Evolutionary conservation across 2,113 vertebrate species (phyloP).

Genomic region (Saguinus midas): DNA sequence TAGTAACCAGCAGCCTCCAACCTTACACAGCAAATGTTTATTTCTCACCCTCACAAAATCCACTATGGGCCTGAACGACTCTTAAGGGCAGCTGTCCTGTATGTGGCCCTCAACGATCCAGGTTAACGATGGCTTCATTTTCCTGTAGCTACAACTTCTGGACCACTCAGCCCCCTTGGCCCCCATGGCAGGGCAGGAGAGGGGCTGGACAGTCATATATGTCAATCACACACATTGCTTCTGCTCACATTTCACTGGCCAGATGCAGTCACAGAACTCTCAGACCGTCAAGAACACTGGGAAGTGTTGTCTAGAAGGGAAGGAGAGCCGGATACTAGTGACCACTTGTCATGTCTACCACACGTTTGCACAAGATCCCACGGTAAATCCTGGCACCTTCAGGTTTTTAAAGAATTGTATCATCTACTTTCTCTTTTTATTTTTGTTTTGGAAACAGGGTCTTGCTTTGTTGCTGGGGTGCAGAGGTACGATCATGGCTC

Average conservation of each 20-base stretch:
- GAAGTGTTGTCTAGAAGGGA: background rate
- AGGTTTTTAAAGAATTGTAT: background rate
- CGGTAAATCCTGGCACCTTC: background rate
- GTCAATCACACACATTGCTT: background rate
- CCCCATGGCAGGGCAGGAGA: background rate
- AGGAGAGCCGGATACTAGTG: background rate
- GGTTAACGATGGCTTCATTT: background rate
- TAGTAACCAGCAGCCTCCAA: background rate
- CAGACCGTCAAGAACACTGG: background rate
- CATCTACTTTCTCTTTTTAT: too few species aligned
- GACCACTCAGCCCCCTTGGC: background rate
- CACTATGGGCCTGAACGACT: background rate
- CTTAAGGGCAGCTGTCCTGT: background rate
- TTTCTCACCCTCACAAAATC: background rate
- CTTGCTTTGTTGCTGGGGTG: too few species aligned
- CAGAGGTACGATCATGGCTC: too few species aligned
- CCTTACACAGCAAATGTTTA: background rate
- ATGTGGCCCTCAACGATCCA: background rate
- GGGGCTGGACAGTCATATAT: background rate
- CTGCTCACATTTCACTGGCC: background rate
- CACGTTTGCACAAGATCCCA: background rate
- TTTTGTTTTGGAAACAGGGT: too few species aligned
- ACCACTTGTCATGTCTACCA: too few species aligned
- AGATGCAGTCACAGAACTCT: background rate
- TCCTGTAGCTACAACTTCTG: background rate